phyloP scores from a whole-genome alignment of 2,797 vertebrate species.

The Lagodon rhomboides region DNA sequence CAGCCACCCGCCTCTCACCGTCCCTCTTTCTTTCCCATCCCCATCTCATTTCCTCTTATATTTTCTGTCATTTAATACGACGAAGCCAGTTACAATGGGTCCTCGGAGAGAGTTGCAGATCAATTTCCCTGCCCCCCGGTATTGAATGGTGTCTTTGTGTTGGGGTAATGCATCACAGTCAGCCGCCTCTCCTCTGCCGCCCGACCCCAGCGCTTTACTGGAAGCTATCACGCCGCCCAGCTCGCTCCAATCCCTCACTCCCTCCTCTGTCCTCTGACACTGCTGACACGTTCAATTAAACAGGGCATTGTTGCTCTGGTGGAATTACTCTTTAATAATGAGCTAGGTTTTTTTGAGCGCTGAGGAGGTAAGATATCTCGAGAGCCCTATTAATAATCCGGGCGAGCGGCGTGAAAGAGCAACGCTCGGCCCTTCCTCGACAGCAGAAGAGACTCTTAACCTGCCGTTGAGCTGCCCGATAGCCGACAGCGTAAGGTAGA shows the following conservation, averaged over 20 bases:
- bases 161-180: slow-evolving; percentile 53
- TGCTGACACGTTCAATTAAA: slow-evolving; percentile 56
- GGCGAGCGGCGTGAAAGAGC: slow-evolving; percentile 23
- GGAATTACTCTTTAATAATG: slow-evolving; percentile 61
- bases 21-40: slow-evolving; percentile 1
- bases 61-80: slow-evolving; percentile 55
- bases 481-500: slow-evolving; percentile 7
- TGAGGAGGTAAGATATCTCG: slow-evolving; percentile 41
- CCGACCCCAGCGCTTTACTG: slow-evolving; percentile 9
- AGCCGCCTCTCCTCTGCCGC: slow-evolving; percentile 26
- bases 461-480: slow-evolving; percentile 37
- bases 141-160: slow-evolving; percentile 67
- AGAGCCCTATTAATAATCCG: slow-evolving; percentile 52
- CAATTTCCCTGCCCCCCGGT: slow-evolving; percentile 54
- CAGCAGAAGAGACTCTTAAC: slow-evolving; percentile 35
- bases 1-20: background rate
- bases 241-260: slow-evolving; percentile 25
- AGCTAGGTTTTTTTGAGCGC: slow-evolving; percentile 38
- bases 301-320: slow-evolving; percentile 52
- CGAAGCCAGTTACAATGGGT: slow-evolving; percentile 56
- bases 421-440: slow-evolving; percentile 23
- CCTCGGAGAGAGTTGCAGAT: slow-evolving; percentile 53
- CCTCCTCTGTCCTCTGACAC: slow-evolving; percentile 28
- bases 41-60: slow-evolving; percentile 47
- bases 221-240: slow-evolving; percentile 35